Conservation (phyloP, 2,888 invertebrate genomes). For the Melieria picta region DNA sequence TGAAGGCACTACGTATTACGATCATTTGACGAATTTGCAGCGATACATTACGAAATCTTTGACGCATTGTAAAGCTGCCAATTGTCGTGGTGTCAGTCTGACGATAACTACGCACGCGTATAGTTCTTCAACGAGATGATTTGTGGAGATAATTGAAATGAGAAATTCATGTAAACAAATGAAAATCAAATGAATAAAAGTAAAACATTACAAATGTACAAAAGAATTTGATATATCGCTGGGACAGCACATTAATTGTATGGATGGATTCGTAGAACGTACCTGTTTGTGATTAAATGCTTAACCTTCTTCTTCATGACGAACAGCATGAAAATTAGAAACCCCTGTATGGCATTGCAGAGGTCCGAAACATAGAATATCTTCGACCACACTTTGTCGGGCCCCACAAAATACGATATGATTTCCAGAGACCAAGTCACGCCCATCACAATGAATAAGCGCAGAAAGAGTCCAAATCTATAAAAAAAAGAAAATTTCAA, state of each 20-base stretch:
- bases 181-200: slow-evolving; percentile 14
- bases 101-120: slow-evolving; percentile 55
- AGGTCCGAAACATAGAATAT: slow-evolving; percentile 68
- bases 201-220: slow-evolving; percentile 17
- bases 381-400: slow-evolving; percentile 55
- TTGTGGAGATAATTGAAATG: not conserved
- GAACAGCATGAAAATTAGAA: slow-evolving; percentile 72
- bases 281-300: slow-evolving; percentile 62
- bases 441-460: slow-evolving; percentile 86
- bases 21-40: slow-evolving; percentile 59
- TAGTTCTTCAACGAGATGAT: slow-evolving; percentile 47
- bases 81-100: slow-evolving; percentile 56
- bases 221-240: slow-evolving; percentile 1
- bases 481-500: slow-evolving; percentile 5
- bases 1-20: slow-evolving; percentile 58
- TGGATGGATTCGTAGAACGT: slow-evolving; percentile 39
- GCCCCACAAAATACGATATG: slow-evolving; percentile 75
- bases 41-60: slow-evolving; percentile 59
- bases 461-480: slow-evolving; percentile 82
- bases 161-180: slow-evolving; percentile 11
- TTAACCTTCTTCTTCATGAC: slow-evolving; percentile 71
- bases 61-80: slow-evolving; percentile 53
- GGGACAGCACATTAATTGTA: slow-evolving; percentile 34
- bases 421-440: slow-evolving; percentile 86
- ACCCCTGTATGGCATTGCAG: slow-evolving; percentile 71